Percentiles rank a stretch among this genome's conserved stretches.
Evolutionary conservation across 2,113 vertebrate species (phyloP).

Genomic region (Hyperopisus bebe): DNA sequence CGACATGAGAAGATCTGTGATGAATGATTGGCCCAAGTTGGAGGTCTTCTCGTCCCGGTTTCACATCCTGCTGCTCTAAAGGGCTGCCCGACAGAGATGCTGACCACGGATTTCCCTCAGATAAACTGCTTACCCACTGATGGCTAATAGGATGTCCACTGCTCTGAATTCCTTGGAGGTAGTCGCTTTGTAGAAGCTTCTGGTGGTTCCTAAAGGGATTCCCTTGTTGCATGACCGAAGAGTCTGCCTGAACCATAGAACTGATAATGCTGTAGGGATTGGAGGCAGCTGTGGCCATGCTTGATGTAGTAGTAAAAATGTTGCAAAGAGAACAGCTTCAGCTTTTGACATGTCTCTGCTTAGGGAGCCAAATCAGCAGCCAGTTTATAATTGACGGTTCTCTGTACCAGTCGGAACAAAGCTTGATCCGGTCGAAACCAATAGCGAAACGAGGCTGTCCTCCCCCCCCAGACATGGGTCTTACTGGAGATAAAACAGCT

Average conservation of each 20-base stretch:
- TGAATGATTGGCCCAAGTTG: constrained; percentile 81
- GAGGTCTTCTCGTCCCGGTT: constrained; percentile 83
- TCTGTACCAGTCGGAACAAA: constrained; percentile 59
- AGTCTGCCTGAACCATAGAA: constrained; percentile 81
- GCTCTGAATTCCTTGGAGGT: constrained; percentile 81
- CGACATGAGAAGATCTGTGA: constrained; percentile 78
- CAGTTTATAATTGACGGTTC: constrained; percentile 59
- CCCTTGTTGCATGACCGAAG: constrained; percentile 86
- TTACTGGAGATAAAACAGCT: constrained; percentile 45
- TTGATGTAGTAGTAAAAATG: constrained; percentile 79
- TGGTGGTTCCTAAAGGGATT: constrained; percentile 85
- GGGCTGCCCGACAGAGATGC: constrained; percentile 56
- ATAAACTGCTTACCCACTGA: constrained; percentile 83
- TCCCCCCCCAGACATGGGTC: constrained; percentile 38
- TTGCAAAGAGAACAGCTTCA: constrained; percentile 73
- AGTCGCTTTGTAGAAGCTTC: constrained; percentile 88
- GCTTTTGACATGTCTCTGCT: constrained; percentile 88
- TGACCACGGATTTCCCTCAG: constrained; percentile 83
- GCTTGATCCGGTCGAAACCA: constrained; percentile 49
- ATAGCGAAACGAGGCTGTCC: constrained; percentile 51
- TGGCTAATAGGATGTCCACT: constrained; percentile 83
- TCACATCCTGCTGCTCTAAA: constrained; percentile 85
- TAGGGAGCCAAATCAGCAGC: constrained; percentile 62
- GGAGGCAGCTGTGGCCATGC: constrained; percentile 94
- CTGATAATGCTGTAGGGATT: constrained; percentile 91